A percentile compares a stretch with the other conserved stretches of the same genome.
These are phyloP conservation scores for Camelus dromedarius DNA, from an alignment of 2,113 vertebrate genomes.

Conservation along the genomic window DNA sequence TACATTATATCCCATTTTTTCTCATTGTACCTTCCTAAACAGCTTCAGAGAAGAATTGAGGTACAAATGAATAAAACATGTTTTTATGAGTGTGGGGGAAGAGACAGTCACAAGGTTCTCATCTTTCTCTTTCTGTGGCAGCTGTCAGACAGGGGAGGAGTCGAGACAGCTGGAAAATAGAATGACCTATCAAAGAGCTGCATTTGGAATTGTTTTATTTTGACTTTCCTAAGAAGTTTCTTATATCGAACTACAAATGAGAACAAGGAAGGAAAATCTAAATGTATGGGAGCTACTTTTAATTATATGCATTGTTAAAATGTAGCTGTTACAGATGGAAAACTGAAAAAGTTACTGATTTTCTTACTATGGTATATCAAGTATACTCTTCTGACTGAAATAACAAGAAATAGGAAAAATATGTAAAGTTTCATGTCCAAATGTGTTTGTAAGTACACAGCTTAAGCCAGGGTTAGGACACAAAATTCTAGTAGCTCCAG, in stretches of 20 bases:
- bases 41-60: neutral
- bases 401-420: neutral
- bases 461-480: neutral
- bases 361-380: neutral
- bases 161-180: neutral
- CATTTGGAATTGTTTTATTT: slow-evolving; percentile 8
- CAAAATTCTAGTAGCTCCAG: neutral
- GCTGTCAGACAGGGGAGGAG: neutral
- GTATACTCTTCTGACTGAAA: neutral
- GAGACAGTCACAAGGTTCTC: neutral
- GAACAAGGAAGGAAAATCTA: neutral
- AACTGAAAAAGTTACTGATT: neutral
- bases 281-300: neutral
- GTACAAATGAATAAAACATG: slow-evolving; percentile 37
- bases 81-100: neutral
- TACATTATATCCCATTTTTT: neutral
- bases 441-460: neutral
- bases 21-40: neutral
- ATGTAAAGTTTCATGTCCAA: neutral
- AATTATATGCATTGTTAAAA: neutral
- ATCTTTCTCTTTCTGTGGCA: neutral
- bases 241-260: neutral
- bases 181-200: neutral
- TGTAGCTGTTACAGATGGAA: neutral
- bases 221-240: neutral